Evolutionary conservation across 2,888 invertebrate species (phyloP).

Genomic region (Calameuta filiformis): DNA sequence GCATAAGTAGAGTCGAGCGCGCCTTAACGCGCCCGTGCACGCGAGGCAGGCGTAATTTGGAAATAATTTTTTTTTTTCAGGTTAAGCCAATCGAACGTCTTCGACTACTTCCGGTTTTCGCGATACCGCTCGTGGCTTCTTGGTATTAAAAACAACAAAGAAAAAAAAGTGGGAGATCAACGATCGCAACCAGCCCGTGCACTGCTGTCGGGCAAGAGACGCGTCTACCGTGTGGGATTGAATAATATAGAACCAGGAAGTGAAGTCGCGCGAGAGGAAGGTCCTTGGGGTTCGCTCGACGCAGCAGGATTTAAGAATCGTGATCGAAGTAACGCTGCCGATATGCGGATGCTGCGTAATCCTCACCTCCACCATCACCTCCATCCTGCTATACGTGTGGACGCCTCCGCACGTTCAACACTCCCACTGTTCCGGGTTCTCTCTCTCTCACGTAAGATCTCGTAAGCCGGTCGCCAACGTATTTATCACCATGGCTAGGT

Average conservation of each 20-base stretch:
- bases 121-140: background rate
- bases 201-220: background rate
- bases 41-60: background rate
- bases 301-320: slow-evolving; percentile 43
- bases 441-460: slow-evolving; percentile 1
- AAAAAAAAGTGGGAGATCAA: background rate
- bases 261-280: slow-evolving; percentile 36
- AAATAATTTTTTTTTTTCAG: background rate
- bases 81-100: background rate
- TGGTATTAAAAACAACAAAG: background rate
- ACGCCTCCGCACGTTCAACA: background rate
- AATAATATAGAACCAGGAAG: background rate
- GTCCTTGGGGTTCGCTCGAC: slow-evolving; percentile 41
- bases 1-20: slow-evolving; percentile 1
- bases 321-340: slow-evolving; percentile 27
- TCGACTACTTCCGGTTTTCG: background rate
- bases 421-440: background rate
- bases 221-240: background rate
- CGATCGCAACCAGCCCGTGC: background rate
- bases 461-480: background rate
- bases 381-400: background rate
- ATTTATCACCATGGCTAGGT: background rate
- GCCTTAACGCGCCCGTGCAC: background rate
- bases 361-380: slow-evolving; percentile 14
- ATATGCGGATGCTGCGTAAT: slow-evolving; percentile 25